These are phyloP conservation scores for Mastigias papua DNA, from an alignment of 30 jellyfish, hydroid and myxozoan genomes.

Conservation along the genomic window DNA sequence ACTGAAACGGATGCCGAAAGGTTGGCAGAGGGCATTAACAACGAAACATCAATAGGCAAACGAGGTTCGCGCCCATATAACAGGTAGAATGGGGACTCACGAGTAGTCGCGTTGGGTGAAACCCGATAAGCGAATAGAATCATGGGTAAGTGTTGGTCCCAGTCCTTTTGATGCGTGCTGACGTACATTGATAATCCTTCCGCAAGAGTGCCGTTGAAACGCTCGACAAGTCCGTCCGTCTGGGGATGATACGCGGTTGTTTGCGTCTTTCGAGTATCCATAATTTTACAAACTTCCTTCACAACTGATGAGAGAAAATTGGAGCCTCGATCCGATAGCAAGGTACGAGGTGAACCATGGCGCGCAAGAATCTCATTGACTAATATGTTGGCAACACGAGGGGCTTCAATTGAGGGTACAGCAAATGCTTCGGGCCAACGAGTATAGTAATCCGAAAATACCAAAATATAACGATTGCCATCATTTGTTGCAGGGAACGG, in stretches of 20 bases:
- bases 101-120: constrained; percentile 43
- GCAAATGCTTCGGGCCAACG: constrained; percentile 64
- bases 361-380: constrained; percentile 42
- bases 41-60: constrained; percentile 15
- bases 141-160: constrained; percentile 29
- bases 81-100: constrained; percentile 52
- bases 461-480: constrained; percentile 43
- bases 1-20: constrained; percentile 25
- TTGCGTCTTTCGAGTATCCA: constrained; percentile 5
- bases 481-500: constrained; percentile 48
- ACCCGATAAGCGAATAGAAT: constrained; percentile 53
- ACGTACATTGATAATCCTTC: constrained; percentile 29
- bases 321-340: constrained; percentile 44
- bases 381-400: constrained; percentile 38
- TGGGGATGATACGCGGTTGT: constrained; percentile 70
- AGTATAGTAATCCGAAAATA: constrained; percentile 34
- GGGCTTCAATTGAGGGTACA: constrained; percentile 21
- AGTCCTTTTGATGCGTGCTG: constrained; percentile 45
- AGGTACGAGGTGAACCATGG: constrained; percentile 58
- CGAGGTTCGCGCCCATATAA: constrained; percentile 43
- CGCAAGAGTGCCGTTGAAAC: constrained; percentile 55
- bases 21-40: constrained; percentile 7
- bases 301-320: constrained; percentile 17
- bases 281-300: constrained; percentile 1
- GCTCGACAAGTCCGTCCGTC: constrained; percentile 60